Evolutionary conservation across 2,113 vertebrate species (phyloP), one percentile per base, ranked within the genome.

Genomic region (Marmota monax): DNA sequence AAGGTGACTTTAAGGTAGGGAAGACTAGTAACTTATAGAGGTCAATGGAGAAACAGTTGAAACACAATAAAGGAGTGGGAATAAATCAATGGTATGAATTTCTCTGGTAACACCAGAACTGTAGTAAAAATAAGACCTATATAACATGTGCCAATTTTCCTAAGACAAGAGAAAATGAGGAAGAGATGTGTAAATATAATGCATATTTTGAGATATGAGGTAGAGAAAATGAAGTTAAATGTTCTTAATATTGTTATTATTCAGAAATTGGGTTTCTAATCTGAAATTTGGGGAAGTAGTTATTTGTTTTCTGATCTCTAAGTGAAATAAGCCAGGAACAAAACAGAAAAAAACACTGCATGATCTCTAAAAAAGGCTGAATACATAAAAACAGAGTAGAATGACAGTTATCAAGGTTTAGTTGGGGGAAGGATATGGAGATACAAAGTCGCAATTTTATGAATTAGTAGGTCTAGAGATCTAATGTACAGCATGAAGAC

Each of bases 341-440:
- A 34, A 83, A 42, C 61, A 1, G 48, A 92, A n/a, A 58, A 58
- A 73, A 29, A 23, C 27, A 63, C 13, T n/a, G 23, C 5, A 37
- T 45, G 3, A 32, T 58, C 16, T 58, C 13, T 61, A 37, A 17
- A 73, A 23, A 83, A 70, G 3, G 27, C 5, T 25, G 27, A 32
- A 45, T 45, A 27, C 14, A 51, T 45, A 11, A 27, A 58, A 82
- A 58, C 4, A 73, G 78, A 48, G 12, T 42, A 45, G 27, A 73
- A 61, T 73, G 78, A 27, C 61, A 29, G 9, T 11, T 48, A 8
- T 37, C 7, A 72, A 16, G 8, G 27, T 12, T 11, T 53, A 12
- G 6, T 2, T 4, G 22, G 8, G 3, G 79, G 32, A 16, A 7
- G 53, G 12, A 13, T 18, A 23, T 39, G 2, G 2, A 13, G 13